Evolutionary conservation across 35 echinoderm and acorn worm genomes (phyloP), one percentile per base, ranked within the genome.

Genomic region (Lytechinus variegatus): DNA sequence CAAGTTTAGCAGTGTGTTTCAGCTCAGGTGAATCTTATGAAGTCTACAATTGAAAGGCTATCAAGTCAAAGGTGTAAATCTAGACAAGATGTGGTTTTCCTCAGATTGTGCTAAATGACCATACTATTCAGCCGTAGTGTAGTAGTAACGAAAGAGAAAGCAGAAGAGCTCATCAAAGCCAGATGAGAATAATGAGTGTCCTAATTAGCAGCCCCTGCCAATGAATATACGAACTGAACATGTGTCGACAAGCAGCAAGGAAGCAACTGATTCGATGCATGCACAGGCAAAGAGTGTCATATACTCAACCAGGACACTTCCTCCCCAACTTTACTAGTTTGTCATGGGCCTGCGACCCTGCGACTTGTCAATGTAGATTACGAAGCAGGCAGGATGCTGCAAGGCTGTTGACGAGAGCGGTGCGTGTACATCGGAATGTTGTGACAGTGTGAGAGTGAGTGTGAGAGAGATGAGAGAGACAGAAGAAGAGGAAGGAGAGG

Each of bases 351-450:
- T 28, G 55, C 92, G 53, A 57, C 92, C 53, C 54, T 93, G 92
- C 54, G 92, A 93, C 92, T 93, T 93, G 92, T 93, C 92, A 93
- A 93, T 54, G 92, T 93, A 93, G 92, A 93, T 93, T 93, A 93
- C 92, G 27, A n/a, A 54, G 92, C 92, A 93, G 53, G 52, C 92
- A 93, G 92, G 92, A 54, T 57, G 52, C 53, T 27, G 52, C 10
- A 54, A 93, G 92, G 54, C 92, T 93, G 92, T 93, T 57, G 92
- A 57, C 92, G 52, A 57, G 92, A 57, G 92, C 92, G 92, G 92
- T 93, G 92, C 92, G 54, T 93, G 54, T 93, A 55, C 92, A 93
- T 93, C 92, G 92, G 92, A 93, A 93, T 93, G 92, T 90, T 90
- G 88, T 90, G 88, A 52, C 52, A 90, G 88, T 52, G 88, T 90